Evolutionary conservation across 2,113 vertebrate genomes (phyloP), one percentile per base, ranked within the genome.

Genomic region (Psilopsiagon aurifrons): DNA sequence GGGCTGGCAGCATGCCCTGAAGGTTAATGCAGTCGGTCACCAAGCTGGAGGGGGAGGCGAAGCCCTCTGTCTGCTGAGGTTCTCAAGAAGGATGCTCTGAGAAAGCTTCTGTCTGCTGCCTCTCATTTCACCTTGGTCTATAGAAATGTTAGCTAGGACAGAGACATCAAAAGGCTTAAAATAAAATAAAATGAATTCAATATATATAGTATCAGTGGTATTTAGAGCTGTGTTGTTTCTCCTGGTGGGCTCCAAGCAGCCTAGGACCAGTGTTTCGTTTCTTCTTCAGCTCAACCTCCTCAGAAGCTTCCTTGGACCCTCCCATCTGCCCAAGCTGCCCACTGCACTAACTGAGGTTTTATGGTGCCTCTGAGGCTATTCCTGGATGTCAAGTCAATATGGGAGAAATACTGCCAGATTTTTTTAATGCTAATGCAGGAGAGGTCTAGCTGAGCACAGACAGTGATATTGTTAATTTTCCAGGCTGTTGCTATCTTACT

Each of bases 401-500:
- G 83, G 67, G 78, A 95, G 83, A 94, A 93, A 88, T 92, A 76
- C 59, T 78, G 77, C 92, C 59, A 67, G 8, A 10, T 69, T 86
- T 77, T 59, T 94, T 77, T 79, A 81, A 62, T 5, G 4, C 60
- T 94, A 88, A 86, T 77, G 63, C 35, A 18, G 44, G 51, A 82
- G 73, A 41, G 1, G 64, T 78, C 64, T 94, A 57, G 44, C 77
- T 86, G 83, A 87, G 90, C 87, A 59, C 57, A 69, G 47, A 83
- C 43, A 70, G 92, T 22, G 31, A 60, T 96, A 88, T 24, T 95
- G 81, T 97, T 95, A 94, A 97, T 96, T 97, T 97, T 97, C 96
- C 93, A 90, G 92, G 75, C 95, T 82, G 91, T 93, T 96, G 90
- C 85, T 90, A 12, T 95, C 92, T 83, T 92, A 79, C 74, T 93